Conservation (phyloP, 2,797 vertebrate genomes). For the Tokudaia tokunoshimensis region DNA sequence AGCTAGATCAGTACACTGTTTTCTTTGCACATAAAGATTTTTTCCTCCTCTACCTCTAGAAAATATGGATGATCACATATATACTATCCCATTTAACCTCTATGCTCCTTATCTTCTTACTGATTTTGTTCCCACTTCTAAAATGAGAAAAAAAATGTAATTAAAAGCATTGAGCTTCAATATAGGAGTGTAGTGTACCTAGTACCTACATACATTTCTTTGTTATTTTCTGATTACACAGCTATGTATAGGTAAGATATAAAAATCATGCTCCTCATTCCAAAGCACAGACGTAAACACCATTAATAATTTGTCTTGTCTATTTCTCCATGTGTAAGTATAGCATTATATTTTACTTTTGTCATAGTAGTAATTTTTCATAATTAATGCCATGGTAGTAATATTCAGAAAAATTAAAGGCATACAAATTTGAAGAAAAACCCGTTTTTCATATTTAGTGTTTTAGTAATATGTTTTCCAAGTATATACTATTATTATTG, state of each 20-base stretch:
- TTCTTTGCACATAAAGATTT: conserved; percentile 29
- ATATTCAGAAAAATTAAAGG: conserved; percentile 1
- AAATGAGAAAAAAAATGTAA: conserved; percentile 29
- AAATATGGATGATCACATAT: conserved; percentile 53
- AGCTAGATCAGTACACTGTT: conserved; percentile 32
- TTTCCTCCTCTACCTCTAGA: neutral
- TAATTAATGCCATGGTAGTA: conserved; percentile 57
- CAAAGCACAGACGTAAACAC: neutral
- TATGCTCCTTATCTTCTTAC: neutral
- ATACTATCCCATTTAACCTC: conserved; percentile 40
- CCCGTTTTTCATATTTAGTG: conserved; percentile 9
- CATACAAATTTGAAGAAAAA: conserved; percentile 35
- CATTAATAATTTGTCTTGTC: conserved; percentile 24
- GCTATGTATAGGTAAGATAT: conserved; percentile 42
- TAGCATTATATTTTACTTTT: conserved; percentile 62
- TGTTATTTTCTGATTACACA: conserved; percentile 59
- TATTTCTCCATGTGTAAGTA: conserved; percentile 28
- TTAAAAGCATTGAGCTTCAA: neutral
- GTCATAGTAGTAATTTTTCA: conserved; percentile 53
- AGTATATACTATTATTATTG: neutral
- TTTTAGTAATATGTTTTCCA: conserved; percentile 19
- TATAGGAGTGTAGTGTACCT: neutral
- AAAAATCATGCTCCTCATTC: conserved; percentile 42
- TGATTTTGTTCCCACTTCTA: neutral
- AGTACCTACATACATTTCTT: conserved; percentile 30